These are phyloP conservation scores for Sebastes matsubarae DNA, from an alignment of 2,797 vertebrate species.

Conservation along the genomic window DNA sequence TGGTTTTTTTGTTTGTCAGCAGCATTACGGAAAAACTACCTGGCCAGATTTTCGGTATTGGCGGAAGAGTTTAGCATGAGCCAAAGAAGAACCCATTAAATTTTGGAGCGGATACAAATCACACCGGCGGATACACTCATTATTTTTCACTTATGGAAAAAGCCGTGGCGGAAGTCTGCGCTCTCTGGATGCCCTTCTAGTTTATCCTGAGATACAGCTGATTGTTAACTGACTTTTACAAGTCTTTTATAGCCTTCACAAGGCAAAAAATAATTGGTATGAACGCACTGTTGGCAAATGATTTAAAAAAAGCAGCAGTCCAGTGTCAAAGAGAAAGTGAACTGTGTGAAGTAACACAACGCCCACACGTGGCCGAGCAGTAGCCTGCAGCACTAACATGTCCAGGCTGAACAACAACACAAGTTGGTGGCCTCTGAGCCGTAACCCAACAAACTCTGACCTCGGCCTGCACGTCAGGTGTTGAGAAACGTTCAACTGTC, in stretches of 20 bases:
- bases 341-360: slow-evolving; percentile 33
- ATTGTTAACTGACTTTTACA: slow-evolving; percentile 1
- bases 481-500: slow-evolving; percentile 42
- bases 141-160: neutral
- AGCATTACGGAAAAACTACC: neutral
- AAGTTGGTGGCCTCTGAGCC: slow-evolving; percentile 46
- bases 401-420: slow-evolving; percentile 35
- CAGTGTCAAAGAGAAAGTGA: slow-evolving; percentile 28
- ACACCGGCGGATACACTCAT: neutral
- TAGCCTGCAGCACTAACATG: slow-evolving; percentile 45
- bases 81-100: neutral
- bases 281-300: neutral
- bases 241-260: neutral
- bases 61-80: neutral
- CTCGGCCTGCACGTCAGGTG: slow-evolving; percentile 50
- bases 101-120: neutral
- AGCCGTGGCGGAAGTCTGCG: neutral
- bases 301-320: neutral
- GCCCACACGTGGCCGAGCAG: slow-evolving; percentile 50
- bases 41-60: neutral
- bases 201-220: neutral
- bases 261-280: neutral
- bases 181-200: neutral
- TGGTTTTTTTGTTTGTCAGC: neutral
- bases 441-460: slow-evolving; percentile 50